These are phyloP conservation scores for Scylla paramamosain DNA, from an alignment of 1,140 invertebrate genomes.

Conservation along the genomic window DNA sequence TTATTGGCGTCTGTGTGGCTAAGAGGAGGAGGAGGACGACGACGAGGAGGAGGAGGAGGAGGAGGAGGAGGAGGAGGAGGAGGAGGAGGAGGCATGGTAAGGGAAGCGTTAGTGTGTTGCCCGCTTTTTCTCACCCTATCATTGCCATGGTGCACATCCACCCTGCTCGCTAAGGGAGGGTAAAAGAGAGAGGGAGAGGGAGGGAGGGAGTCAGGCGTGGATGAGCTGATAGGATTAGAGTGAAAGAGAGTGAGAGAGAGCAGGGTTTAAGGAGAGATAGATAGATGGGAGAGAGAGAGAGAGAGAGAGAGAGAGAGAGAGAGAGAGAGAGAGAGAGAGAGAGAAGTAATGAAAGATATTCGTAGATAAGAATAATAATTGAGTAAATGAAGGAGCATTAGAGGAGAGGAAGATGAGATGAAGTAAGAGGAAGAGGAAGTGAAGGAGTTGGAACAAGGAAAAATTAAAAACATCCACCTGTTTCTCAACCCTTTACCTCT, in stretches of 20 bases:
- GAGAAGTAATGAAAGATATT: not conserved
- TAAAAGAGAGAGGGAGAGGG: not conserved
- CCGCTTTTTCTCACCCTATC: not conserved
- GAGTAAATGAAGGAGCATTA: no score
- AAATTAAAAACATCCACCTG: not conserved
- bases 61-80: not conserved
- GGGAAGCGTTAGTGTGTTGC: not conserved
- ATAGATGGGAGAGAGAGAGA: conserved; percentile 20
- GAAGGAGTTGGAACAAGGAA: no score
- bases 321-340: not conserved
- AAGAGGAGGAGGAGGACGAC: not conserved
- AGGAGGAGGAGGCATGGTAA: no score
- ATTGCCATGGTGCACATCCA: not conserved
- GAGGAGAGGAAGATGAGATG: no score
- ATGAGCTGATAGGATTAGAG: not conserved
- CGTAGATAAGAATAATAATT: no score
- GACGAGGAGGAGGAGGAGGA: not conserved
- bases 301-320: conserved; percentile 22
- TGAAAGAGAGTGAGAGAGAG: not conserved
- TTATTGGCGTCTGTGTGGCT: not conserved
- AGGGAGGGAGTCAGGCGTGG: not conserved
- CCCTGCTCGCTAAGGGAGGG: not conserved
- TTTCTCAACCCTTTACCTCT: not conserved
- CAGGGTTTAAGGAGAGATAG: not conserved
- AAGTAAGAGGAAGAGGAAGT: no score